Percentiles rank a stretch among this genome's conserved stretches.
phyloP scores from a whole-genome alignment of 2,113 vertebrate genomes.

The Apistogramma diplotaenia region DNA sequence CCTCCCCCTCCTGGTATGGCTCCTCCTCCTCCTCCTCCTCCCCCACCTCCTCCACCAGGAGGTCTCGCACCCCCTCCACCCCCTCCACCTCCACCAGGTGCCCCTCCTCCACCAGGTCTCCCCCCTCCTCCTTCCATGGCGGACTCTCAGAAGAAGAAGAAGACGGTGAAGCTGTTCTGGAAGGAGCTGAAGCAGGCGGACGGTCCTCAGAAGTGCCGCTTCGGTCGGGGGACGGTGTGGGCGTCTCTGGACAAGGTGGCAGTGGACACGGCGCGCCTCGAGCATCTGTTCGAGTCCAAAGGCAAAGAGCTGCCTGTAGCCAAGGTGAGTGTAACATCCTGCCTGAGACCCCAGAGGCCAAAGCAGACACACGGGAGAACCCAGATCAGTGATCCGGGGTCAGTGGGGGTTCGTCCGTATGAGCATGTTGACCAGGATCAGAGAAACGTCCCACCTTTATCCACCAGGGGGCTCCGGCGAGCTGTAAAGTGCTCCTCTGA shows the following conservation, averaged over 20 bases:
- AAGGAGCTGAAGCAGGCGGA: constrained; percentile 86
- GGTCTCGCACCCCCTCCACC: constrained; percentile 10
- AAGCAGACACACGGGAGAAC: not conserved
- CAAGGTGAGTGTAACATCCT: constrained; percentile 79
- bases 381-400: no score
- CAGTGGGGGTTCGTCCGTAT: no score
- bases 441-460: not conserved
- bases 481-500: not conserved
- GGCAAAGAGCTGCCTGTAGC: constrained; percentile 84
- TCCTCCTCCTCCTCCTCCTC: constrained; percentile 49
- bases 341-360: not conserved
- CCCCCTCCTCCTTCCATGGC: not conserved
- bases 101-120: not conserved
- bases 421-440: not conserved
- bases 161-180: constrained; percentile 97
- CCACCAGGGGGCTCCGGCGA: not conserved
- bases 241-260: constrained; percentile 85
- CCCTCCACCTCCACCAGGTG: constrained; percentile 17
- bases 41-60: constrained; percentile 59
- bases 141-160: constrained; percentile 82
- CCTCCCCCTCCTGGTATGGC: constrained; percentile 64
- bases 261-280: constrained; percentile 84
- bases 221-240: constrained; percentile 88
- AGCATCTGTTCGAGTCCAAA: constrained; percentile 94
- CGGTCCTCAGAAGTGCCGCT: constrained; percentile 69